Evolutionary conservation across 2,113 vertebrate species (phyloP).

Genomic region (Datnioides undecimradiatus): DNA sequence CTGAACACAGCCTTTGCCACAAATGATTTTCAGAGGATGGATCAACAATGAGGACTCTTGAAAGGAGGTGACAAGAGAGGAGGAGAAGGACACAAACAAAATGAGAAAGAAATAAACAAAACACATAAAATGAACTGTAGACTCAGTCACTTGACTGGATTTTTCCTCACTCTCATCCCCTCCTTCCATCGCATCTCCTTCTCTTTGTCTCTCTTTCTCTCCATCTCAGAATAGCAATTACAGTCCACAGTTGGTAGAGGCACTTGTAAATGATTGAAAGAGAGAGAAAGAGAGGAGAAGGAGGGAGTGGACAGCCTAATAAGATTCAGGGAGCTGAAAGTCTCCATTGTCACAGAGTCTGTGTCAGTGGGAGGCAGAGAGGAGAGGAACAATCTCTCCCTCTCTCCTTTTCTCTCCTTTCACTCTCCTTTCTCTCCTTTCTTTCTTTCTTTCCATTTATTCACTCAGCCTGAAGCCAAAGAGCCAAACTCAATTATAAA

Average conservation of each 20-base stretch:
- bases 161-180: background rate
- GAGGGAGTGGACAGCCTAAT: slow-evolving; percentile 59
- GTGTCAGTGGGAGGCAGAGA: slow-evolving; percentile 59
- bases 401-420: slow-evolving; percentile 6
- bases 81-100: background rate
- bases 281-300: slow-evolving; percentile 24
- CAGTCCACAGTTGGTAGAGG: slow-evolving; percentile 15
- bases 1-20: slow-evolving; percentile 4
- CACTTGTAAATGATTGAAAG: slow-evolving; percentile 63
- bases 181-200: background rate
- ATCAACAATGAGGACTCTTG: slow-evolving; percentile 9
- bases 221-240: slow-evolving; percentile 51
- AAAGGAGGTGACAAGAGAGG: background rate
- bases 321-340: slow-evolving; percentile 57
- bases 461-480: slow-evolving; percentile 37
- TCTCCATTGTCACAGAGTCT: slow-evolving; percentile 52
- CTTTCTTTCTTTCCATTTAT: slow-evolving; percentile 5
- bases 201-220: background rate
- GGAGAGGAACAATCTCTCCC: slow-evolving; percentile 31
- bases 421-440: background rate
- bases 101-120: slow-evolving; percentile 1
- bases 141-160: background rate
- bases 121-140: background rate
- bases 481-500: slow-evolving; percentile 57
- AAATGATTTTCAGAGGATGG: slow-evolving; percentile 27